Evolutionary conservation across 2,797 vertebrate species (phyloP).

Genomic region (Valencia hispanica): DNA sequence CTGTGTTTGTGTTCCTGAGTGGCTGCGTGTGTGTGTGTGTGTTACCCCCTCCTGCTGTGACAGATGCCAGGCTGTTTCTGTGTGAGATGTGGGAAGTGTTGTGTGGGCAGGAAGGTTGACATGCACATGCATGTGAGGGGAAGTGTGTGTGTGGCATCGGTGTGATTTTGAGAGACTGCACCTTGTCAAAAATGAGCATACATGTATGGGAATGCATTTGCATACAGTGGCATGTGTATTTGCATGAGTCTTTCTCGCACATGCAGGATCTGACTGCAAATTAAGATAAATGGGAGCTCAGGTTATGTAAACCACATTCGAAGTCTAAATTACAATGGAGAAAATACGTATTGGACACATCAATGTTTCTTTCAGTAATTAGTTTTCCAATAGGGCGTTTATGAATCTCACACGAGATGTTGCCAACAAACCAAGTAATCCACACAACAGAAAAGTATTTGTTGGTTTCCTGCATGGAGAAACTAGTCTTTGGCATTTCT

Average conservation of each 20-base stretch:
- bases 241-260: constrained; percentile 30
- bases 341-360: constrained; percentile 2
- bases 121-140: constrained; percentile 42
- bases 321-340: constrained; percentile 4
- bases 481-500: not conserved
- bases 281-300: constrained; percentile 48
- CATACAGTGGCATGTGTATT: constrained; percentile 52
- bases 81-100: constrained; percentile 62
- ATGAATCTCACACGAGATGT: constrained; percentile 4
- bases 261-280: constrained; percentile 25
- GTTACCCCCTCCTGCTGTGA: constrained; percentile 68
- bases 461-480: not conserved
- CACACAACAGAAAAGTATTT: not conserved
- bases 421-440: not conserved
- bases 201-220: constrained; percentile 60
- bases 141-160: constrained; percentile 39
- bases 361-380: not conserved
- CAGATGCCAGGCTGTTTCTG: constrained; percentile 79
- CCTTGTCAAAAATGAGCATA: constrained; percentile 66
- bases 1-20: constrained; percentile 62
- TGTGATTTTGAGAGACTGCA: constrained; percentile 57
- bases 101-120: constrained; percentile 66
- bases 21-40: constrained; percentile 47
- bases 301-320: constrained; percentile 30
- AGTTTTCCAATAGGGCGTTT: not conserved